Conservation (phyloP, 2,113 vertebrate genomes). For the Mus pahari region DNA sequence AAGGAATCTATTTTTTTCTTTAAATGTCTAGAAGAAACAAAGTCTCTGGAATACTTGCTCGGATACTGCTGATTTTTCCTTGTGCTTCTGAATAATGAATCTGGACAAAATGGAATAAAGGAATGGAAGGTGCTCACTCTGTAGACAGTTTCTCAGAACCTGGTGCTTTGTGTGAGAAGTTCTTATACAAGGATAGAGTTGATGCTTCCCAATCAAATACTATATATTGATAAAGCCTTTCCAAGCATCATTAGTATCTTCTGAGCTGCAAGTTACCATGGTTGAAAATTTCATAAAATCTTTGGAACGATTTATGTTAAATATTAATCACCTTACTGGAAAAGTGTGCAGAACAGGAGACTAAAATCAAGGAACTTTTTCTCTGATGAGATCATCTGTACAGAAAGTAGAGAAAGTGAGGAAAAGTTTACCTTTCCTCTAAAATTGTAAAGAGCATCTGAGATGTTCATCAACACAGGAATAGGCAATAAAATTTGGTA, state of each 20-base stretch:
- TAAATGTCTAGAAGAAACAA: conserved; percentile 60
- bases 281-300: conserved; percentile 7
- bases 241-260: conserved; percentile 6
- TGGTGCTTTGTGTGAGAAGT: conserved; percentile 7
- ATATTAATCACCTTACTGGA: not conserved
- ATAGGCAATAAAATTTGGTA: not conserved
- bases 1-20: conserved; percentile 2
- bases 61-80: conserved; percentile 54
- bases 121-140: conserved; percentile 65
- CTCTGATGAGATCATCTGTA: not conserved
- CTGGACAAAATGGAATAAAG: conserved; percentile 69
- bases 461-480: not conserved
- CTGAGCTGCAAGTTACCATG: not conserved
- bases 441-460: not conserved
- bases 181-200: not conserved
- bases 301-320: not conserved
- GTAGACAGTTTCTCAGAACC: conserved; percentile 42
- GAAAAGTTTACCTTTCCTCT: not conserved
- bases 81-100: conserved; percentile 60
- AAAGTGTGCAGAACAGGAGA: not conserved
- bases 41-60: conserved; percentile 48
- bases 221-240: conserved; percentile 19
- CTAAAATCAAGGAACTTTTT: not conserved
- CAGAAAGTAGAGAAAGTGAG: not conserved
- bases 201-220: not conserved